Evolutionary conservation across 2,888 invertebrate species (phyloP), one percentile per base, ranked within the genome.

Genomic region (Eupithecia exiguata): DNA sequence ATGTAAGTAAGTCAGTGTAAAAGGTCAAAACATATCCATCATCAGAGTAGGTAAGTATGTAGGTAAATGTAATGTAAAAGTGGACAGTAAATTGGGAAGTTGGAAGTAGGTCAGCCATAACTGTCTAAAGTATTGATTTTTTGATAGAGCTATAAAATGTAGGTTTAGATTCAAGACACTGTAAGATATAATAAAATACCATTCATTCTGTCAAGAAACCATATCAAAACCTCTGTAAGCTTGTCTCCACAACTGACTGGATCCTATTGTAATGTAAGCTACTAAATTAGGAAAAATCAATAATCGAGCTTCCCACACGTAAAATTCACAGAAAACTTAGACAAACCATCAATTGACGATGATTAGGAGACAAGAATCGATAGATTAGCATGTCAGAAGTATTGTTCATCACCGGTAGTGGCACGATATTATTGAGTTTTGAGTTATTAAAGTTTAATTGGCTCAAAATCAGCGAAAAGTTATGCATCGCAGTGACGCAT

Each of bases 221-320:
- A 49, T 25, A 38, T 2, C 12, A 10, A 65, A 38, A 4, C 16
- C n/a, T 38, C 21, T 58, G 21, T 53, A 10, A 53, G n/a, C 62
- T 63, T 63, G 18, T 12, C 36, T n/a, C 18, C 30, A 46, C 35
- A 43, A 63, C 9, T 68, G 63, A 72, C 75, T 75, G n/a, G 58
- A 84, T 84, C 77, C 84, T 85, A 87, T 89, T 90, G 89, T 89
- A 85, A 88, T 84, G 86, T 83, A 80, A 84, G 82, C 84, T 85
- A 87, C 82, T 82, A 77, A 74, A 70, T 21, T 65, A 40, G 40
- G 81, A 91, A 92, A 93, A 94, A 94, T 94, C 93, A 93, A 94
- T 94, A 94, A 89, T 88, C 79, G 74, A 78, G 84, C 86, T 85
- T 85, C 82, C 80, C 5, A 84, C 81, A 80, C 78, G n/a, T 65